Base-by-base conservation (phyloP, 2,113 vertebrate species). In the Athene cunicularia region DNA sequence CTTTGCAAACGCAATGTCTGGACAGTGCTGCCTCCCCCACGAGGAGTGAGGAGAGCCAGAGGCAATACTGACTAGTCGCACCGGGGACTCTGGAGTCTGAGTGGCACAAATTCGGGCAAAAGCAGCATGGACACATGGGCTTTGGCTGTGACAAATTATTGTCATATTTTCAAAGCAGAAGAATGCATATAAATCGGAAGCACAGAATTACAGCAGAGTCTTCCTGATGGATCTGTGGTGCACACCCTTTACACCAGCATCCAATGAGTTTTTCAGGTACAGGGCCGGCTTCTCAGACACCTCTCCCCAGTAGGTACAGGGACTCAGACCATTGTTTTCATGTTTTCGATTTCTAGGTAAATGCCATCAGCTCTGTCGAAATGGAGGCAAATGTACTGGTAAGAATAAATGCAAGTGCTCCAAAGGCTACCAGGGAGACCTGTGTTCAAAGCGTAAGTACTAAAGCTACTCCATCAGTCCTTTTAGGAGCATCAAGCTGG, bases 381-480 rank as follows among this genome's bases (percentile, higher is more conserved):
- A 99, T 59, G 99, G 98, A 97, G 99, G 99, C 62, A 99, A 98
- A 98, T 99, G 99, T 96, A 99, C 98, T 27, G 99, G 99, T n/a
- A 99, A 96, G 97, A 99, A 99, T 95, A 99, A 99, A 91, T 99
- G 99, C 97, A 99, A 99, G 96, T 99, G 99, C 71, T 98, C 98
- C 96, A 99, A 99, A 96, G 99, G 99, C 85, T 99, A 99, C 95
- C 98, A 99, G 80, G 99, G 99, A 91, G 99, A 99, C 95, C 97
- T 99, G 52, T 99, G 99, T 73, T 99, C 99, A 49, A 99, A 99
- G 95, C 98, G 99, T 99, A 86, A 99, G 99, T 98, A 95, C 67
- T 49, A 68, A 15, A 11, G 5, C 22, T 12, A 11, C 37, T 35
- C 19, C 14, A 6, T 56, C 53, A 19, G 14, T 20, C 37, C 47